These are phyloP conservation scores for Lithobius niger DNA, from an alignment of 1,140 invertebrate species.

Conservation along the genomic window DNA sequence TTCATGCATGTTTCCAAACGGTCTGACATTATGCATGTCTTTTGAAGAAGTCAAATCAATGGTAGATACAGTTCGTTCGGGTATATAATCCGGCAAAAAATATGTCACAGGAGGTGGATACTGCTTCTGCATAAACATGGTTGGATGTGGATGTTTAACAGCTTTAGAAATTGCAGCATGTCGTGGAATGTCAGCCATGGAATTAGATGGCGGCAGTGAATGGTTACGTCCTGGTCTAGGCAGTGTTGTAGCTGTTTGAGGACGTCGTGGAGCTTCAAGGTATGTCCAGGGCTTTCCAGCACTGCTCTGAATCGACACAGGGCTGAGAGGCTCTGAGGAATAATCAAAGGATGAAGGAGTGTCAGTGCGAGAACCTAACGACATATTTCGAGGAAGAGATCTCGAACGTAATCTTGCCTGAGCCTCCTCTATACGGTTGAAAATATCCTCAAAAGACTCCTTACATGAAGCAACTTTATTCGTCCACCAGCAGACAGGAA, in stretches of 20 bases:
- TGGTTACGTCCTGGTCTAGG: neutral
- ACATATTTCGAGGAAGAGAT: neutral
- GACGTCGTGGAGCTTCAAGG: neutral
- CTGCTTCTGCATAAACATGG: slow-evolving; percentile 4
- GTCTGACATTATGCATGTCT: neutral
- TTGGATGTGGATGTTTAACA: neutral
- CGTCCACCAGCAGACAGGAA: neutral
- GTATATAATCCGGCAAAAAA: slow-evolving; percentile 23
- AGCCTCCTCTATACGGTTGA: neutral
- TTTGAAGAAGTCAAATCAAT: slow-evolving; percentile 17
- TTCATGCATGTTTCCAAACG: slow-evolving; percentile 2
- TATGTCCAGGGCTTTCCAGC: neutral
- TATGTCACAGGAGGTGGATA: slow-evolving; percentile 10
- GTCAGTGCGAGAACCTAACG: neutral
- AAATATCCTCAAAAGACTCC: neutral
- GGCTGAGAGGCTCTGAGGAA: neutral
- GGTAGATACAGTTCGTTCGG: slow-evolving; percentile 24
- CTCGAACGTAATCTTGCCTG: neutral
- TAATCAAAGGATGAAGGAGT: neutral
- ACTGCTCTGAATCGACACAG: neutral
- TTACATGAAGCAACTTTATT: neutral
- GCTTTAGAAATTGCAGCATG: neutral
- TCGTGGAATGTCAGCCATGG: neutral
- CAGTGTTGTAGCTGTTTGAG: neutral
- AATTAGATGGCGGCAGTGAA: neutral